A percentile compares a stretch with the other conserved stretches of the same genome.
phyloP scores from a whole-genome alignment of 2,888 invertebrate species.

The Rhingia campestris region DNA sequence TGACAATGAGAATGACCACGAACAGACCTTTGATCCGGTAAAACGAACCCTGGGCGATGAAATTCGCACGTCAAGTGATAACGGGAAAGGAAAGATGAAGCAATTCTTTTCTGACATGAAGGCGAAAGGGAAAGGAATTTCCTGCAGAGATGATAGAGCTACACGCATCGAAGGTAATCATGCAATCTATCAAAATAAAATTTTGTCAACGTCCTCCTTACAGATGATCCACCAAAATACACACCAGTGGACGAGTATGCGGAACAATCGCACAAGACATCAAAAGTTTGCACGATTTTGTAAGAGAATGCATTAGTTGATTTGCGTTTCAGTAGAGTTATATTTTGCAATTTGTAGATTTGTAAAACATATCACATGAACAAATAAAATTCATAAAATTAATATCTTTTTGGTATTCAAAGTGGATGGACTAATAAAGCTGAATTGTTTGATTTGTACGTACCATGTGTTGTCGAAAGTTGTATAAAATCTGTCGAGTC shows the following conservation, averaged over 20 bases:
- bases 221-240: conserved; percentile 80
- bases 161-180: conserved; percentile 79
- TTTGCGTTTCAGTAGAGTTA: conserved; percentile 14
- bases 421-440: neutral
- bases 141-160: conserved; percentile 80
- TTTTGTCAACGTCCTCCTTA: conserved; percentile 42
- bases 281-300: conserved; percentile 82
- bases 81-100: conserved; percentile 78
- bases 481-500: neutral
- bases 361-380: conserved; percentile 33
- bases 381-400: conserved; percentile 15
- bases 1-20: conserved; percentile 76
- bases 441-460: conserved; percentile 10
- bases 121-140: conserved; percentile 77
- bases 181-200: neutral
- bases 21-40: conserved; percentile 76
- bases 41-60: conserved; percentile 78
- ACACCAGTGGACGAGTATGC: conserved; percentile 70
- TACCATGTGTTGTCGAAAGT: conserved; percentile 19
- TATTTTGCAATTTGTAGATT: conserved; percentile 23
- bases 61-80: conserved; percentile 74
- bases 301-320: conserved; percentile 74
- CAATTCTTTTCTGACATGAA: conserved; percentile 79
- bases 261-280: conserved; percentile 76
- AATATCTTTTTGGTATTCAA: conserved; percentile 27